Evolutionary conservation across 2,888 invertebrate genomes (phyloP), one percentile per base, ranked within the genome.

Genomic region (Anaspis maculata): DNA sequence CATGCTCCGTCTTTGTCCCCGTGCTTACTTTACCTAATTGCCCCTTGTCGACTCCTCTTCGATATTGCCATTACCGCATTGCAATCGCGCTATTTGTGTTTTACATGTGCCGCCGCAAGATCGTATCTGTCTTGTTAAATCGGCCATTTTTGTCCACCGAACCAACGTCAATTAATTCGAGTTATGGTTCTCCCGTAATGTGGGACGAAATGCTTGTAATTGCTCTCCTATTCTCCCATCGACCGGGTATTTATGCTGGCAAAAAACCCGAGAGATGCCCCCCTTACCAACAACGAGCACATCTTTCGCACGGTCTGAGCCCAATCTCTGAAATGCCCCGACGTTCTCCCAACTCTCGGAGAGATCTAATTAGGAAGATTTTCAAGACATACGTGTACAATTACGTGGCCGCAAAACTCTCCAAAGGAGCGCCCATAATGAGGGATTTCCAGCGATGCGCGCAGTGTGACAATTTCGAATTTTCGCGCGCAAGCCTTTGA

Each of bases 1-100:
- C 45, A 44, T 47, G 47, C 41, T 51, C 49, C 45, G 50, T 57
- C 57, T 55, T 56, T 55, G 54, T 59, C 53, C 51, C 42, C 42
- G 42, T 52, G 54, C 53, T 59, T 62, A 62, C 61, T 64, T 61
- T 62, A 52, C 57, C 61, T 64, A 64, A 64, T 64, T 64, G 61
- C 60, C 56, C 53, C 46, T 54, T 54, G 53, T 51, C 52, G 54
- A 49, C 49, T 46, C 45, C 42, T 43, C 44, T 36, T 35, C 45
- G 36, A 41, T 47, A 46, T 42, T 42, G 42, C 45, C 42, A 44
- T 48, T 49, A 48, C 45, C 42, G 45, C 48, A 49, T 44, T 42
- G 42, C 47, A 27, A 48, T 46, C 48, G 45, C 43, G 41, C 39
- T 40, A 42, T 38, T 39, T 43, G 34, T 41, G 34, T 37, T 37